These are phyloP conservation scores for Koerneria pararmatus DNA, from an alignment of 2,888 invertebrate genomes.

Conservation along the genomic window DNA sequence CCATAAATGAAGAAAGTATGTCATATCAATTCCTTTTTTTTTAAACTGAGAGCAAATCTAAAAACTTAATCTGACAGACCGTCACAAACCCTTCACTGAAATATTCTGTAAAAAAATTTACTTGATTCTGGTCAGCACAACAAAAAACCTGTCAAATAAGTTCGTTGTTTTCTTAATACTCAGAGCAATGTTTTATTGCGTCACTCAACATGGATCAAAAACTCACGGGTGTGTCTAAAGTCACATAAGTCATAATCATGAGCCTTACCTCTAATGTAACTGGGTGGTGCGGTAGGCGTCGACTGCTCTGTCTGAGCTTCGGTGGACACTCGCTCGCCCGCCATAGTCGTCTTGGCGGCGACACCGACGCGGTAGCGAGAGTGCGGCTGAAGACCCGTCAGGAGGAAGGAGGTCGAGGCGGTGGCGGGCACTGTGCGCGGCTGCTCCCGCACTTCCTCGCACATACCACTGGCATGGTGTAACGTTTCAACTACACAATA, in stretches of 20 bases:
- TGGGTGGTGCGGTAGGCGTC: conserved; percentile 54
- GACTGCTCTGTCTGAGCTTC: conserved; percentile 55
- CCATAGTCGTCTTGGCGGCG: conserved; percentile 53
- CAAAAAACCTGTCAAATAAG: too few relatives aligned
- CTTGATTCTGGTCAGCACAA: too few relatives aligned
- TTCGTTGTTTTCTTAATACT: not conserved
- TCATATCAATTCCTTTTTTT: not conserved
- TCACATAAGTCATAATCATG: too few relatives aligned
- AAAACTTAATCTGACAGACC: not conserved
- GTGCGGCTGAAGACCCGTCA: conserved; percentile 56
- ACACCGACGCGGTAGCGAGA: conserved; percentile 54
- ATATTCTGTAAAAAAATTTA: too few relatives aligned
- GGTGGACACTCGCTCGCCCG: conserved; percentile 48
- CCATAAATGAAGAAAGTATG: not conserved
- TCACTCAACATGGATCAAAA: too few relatives aligned
- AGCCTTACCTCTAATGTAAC: conserved; percentile 37
- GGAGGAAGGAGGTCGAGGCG: conserved; percentile 46
- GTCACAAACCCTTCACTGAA: too few relatives aligned
- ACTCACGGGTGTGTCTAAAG: too few relatives aligned
- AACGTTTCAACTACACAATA: too few relatives aligned
- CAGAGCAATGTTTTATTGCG: too few relatives aligned
- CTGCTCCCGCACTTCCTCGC: conserved; percentile 47
- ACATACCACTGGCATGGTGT: conserved; percentile 57
- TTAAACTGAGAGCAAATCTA: not conserved
- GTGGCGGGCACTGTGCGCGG: conserved; percentile 46